A percentile compares a stretch with the other conserved stretches of the same genome.
Conservation (phyloP, 2,797 vertebrate genomes). For the Artibeus jamaicensis region DNA sequence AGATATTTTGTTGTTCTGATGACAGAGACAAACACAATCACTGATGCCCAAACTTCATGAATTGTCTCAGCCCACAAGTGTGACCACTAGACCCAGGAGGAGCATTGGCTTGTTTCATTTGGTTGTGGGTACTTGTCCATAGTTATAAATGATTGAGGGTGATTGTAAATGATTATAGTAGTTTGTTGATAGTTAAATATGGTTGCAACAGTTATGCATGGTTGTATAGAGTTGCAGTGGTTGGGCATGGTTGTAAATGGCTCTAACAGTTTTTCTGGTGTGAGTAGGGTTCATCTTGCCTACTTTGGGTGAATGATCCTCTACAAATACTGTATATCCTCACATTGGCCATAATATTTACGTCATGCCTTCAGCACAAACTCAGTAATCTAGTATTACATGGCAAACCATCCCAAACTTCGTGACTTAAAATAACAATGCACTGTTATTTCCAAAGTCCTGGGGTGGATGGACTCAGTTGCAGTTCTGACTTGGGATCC, state of each 20-base stretch:
- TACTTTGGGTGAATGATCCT: fast-evolving
- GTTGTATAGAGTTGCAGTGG: neutral
- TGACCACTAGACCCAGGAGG: neutral
- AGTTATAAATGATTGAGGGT: neutral
- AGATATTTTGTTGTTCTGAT: neutral
- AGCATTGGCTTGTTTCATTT: neutral
- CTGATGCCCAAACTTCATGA: fast-evolving
- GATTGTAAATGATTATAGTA: neutral
- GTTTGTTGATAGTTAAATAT: neutral
- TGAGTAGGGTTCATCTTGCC: too few species aligned
- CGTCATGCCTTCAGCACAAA: neutral
- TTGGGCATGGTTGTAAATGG: neutral
- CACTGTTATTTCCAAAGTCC: neutral
- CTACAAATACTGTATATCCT: neutral
- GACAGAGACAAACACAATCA: neutral
- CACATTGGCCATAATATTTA: neutral
- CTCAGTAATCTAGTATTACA: too few species aligned
- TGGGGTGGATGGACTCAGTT: neutral
- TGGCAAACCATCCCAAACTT: too few species aligned
- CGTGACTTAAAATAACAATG: neutral
- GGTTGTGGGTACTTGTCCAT: neutral
- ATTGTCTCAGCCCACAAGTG: neutral
- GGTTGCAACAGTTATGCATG: neutral
- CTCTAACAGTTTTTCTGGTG: neutral
- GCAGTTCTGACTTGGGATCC: neutral